Evolutionary conservation across 2,888 invertebrate genomes (phyloP).

Genomic region (Volucella zonaria): DNA sequence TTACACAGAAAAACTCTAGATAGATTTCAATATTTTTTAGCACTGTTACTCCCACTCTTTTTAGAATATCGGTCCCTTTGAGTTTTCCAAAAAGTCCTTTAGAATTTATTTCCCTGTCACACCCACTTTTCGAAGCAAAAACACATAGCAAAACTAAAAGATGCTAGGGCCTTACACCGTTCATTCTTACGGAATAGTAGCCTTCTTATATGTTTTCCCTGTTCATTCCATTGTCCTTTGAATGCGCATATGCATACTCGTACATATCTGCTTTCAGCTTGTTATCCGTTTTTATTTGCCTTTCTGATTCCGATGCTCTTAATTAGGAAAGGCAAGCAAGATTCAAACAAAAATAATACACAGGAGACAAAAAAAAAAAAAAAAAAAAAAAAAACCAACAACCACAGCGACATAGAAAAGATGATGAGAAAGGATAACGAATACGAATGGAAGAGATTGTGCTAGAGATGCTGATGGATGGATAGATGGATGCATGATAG

Average conservation of each 20-base stretch:
- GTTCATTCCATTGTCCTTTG: conserved; percentile 33
- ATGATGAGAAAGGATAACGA: conserved; percentile 60
- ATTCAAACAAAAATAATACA: conserved; percentile 46
- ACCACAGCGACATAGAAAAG: neutral
- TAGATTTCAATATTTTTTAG: no score
- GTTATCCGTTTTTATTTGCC: conserved; percentile 67
- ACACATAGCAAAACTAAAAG: no score
- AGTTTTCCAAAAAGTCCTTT: no score
- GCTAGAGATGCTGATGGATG: no score
- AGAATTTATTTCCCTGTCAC: no score
- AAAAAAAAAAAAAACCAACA: neutral
- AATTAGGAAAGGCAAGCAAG: conserved; percentile 59
- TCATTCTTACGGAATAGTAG: conserved; percentile 3
- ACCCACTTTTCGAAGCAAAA: no score
- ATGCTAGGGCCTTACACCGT: neutral
- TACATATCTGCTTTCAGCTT: conserved; percentile 62
- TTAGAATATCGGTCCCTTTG: no score
- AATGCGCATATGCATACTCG: conserved; percentile 52
- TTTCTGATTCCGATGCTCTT: conserved; percentile 69
- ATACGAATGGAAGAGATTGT: conserved; percentile 37
- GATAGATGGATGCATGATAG: no score
- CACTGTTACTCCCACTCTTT: no score
- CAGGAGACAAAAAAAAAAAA: neutral
- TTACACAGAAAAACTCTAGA: no score
- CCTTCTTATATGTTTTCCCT: neutral